Base-by-base conservation (phyloP, 2,888 invertebrate species). In the Teinopalpus imperialis region DNA sequence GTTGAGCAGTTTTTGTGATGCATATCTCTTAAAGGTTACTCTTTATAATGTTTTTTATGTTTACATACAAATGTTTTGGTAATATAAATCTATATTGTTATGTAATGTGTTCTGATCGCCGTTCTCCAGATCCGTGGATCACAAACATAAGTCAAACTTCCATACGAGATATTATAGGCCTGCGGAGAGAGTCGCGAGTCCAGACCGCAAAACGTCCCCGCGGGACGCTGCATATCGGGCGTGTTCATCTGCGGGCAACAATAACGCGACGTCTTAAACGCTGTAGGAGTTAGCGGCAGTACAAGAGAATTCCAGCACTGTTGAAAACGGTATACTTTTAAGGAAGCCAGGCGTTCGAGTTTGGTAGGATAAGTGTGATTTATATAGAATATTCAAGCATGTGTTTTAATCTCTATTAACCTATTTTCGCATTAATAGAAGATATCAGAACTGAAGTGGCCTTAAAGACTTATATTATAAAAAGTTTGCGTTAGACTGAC, bases 141-240 rank as follows among this genome's bases (percentile, higher is more conserved):
- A 43, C 50, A 52, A 41, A 55, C 62, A 69, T 69, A 66, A 73
- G 69, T 68, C 68, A 66, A 81, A 81, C 63, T 81, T 80, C 59
- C 61, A 61, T 61, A 61, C 57, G 62, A 70, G 63, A 64, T 51
- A 53, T 71, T 69, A 75, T 72, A 74, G 74, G 70, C 69, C 61
- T 54, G 53, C 52, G 62, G 56, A 69, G 69, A 70, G 69, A 69
- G 66, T 70, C 71, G 58, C 63, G 63, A 71, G 75, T 66, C 62
- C 61, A 61, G 57, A 71, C 85, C 83, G 57, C 85, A 76, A 76
- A 83, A 74, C 72, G 72, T 64, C 63, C 85, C 65, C 79, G 41
- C 46, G 78, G 69, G 78, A 66, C 58, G 45, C 52, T 47, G 43
- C 41, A 32, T 32, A 37, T 37, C 57, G 42, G 48, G 44, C 39